Percentiles rank a stretch among this genome's conserved stretches.
These are phyloP conservation scores for Tiliqua scincoides DNA, from an alignment of 2,113 vertebrate genomes.

Conservation along the genomic window DNA sequence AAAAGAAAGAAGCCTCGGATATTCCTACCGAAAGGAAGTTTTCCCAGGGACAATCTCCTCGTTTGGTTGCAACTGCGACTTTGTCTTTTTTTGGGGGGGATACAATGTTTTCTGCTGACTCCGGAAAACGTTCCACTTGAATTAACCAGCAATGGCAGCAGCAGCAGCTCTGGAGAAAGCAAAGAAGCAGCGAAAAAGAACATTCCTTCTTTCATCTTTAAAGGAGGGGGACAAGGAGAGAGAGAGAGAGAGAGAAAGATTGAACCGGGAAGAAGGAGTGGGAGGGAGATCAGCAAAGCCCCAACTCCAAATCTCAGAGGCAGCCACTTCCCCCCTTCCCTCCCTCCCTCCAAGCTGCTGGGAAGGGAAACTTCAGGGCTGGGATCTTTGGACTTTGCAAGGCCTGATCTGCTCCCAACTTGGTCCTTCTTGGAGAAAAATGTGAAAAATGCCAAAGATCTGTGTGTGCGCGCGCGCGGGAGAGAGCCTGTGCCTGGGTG, in stretches of 20 bases:
- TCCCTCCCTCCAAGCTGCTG: constrained; percentile 6
- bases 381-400: constrained; percentile 36
- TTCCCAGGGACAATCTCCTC: constrained; percentile 80
- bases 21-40: constrained; percentile 85
- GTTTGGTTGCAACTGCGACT: constrained; percentile 85
- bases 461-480: constrained; percentile 46
- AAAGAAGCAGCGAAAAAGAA: constrained; percentile 84
- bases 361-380: constrained; percentile 28
- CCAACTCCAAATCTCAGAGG: constrained; percentile 34
- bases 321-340: too few relatives aligned
- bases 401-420: constrained; percentile 74
- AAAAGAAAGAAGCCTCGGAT: constrained; percentile 63
- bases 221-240: constrained; percentile 35
- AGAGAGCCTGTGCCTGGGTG: neutral
- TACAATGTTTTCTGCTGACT: constrained; percentile 86
- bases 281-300: neutral
- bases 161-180: constrained; percentile 83
- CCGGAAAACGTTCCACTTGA: constrained; percentile 90
- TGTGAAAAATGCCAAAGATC: constrained; percentile 86
- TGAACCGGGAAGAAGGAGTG: constrained; percentile 24
- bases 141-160: constrained; percentile 84
- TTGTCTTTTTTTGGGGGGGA: constrained; percentile 91
- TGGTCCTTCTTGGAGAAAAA: constrained; percentile 79
- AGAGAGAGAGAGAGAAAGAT: too few relatives aligned
- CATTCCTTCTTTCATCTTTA: constrained; percentile 88